Evolutionary conservation across 1,140 invertebrate genomes (phyloP), one percentile per base, ranked within the genome.

Genomic region (Bombus difficillimus): DNA sequence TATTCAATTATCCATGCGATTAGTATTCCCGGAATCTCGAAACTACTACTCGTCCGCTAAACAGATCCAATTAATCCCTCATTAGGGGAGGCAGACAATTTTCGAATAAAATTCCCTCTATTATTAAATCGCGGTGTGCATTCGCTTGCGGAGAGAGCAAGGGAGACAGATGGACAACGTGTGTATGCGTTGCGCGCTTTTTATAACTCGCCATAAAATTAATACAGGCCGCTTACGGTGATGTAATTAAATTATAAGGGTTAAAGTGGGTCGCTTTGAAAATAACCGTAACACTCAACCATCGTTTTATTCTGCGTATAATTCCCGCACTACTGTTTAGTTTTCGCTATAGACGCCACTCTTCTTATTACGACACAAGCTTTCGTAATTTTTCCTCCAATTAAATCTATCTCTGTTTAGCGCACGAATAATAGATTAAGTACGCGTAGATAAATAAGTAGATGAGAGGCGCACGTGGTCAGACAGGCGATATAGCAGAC

Each of bases 201-300:
- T 64, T 64, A 37, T 77, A 66, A 41, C 57, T 53, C 68, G 28
- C 68, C 71, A 37, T 85, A 72, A 80, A 80, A 72, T 80, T 71
- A 47, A 41, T 78, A 80, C 57, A 57, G 68, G 32, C 59, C 41
- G 76, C 66, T 80, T 59, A 47, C 77, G 66, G 22, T 80, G 83
- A 80, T 72, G 83, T 80, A 85, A 85, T 85, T 72, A 39, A 80
- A 80, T 80, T 80, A 78, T 15, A 85, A 85, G 75, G 76, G 66
- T 69, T 69, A 79, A 84, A 78, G 43, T 83, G 47, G 73, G 74
- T 83, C 81, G 41, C 75, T 79, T 84, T 79, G 82, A 79, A 84
- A 84, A 84, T 84, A 84, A 79, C 82, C 76, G 75, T 83, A 53
- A 77, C 22, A 59, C 6, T 15, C 66, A 5, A 13, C 22, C 66